These are phyloP conservation scores for Drosophila malerkotliana DNA, from an alignment of 1,140 invertebrate species.

Conservation along the genomic window DNA sequence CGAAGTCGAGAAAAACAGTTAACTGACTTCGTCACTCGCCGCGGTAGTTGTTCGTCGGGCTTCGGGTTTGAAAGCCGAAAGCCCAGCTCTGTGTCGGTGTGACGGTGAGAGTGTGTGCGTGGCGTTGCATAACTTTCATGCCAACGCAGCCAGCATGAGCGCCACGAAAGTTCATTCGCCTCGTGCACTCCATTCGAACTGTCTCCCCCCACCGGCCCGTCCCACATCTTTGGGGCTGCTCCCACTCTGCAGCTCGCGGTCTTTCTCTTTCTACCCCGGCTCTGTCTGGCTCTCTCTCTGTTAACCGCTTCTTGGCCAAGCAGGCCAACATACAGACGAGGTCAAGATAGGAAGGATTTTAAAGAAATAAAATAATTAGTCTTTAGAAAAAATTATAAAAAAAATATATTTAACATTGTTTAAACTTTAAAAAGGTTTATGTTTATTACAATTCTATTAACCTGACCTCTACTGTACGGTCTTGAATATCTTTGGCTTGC, in stretches of 20 bases:
- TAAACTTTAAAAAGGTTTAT: too few relatives aligned
- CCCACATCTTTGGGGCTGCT: neutral
- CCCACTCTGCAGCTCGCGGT: conserved; percentile 14
- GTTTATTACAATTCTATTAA: neutral
- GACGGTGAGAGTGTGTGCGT: conserved; percentile 42
- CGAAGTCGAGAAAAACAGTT: conserved; percentile 73
- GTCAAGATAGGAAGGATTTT: neutral
- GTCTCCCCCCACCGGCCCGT: conserved; percentile 1
- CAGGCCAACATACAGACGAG: conserved; percentile 6
- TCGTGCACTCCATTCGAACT: conserved; percentile 76
- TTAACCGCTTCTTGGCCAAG: conserved; percentile 43
- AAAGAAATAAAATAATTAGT: too few relatives aligned
- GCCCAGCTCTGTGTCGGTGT: conserved; percentile 55
- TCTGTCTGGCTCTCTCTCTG: conserved; percentile 41
- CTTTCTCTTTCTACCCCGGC: conserved; percentile 28
- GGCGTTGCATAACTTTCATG: conserved; percentile 82
- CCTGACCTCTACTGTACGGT: conserved; percentile 18
- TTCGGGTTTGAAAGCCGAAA: conserved; percentile 53
- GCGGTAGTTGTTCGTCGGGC: conserved; percentile 16
- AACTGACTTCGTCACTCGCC: conserved; percentile 56
- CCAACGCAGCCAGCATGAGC: conserved; percentile 68
- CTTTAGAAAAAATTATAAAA: too few relatives aligned
- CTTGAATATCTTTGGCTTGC: conserved; percentile 42
- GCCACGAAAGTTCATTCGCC: conserved; percentile 81
- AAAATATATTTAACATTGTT: too few relatives aligned